phyloP scores from a whole-genome alignment of 2,888 invertebrate species.

The Chesias legatella region DNA sequence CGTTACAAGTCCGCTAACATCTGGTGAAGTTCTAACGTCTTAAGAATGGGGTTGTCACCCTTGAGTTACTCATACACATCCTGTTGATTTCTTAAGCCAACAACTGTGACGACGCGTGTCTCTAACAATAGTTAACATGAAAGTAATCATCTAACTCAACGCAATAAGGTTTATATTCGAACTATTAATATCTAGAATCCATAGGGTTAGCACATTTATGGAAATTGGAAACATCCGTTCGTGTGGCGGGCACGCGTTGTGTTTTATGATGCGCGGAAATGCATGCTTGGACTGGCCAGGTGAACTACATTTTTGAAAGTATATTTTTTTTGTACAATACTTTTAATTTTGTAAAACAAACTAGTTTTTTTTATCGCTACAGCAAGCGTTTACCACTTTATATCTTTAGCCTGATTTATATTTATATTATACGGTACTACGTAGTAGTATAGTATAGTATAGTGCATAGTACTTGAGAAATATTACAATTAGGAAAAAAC shows the following conservation, averaged over 20 bases:
- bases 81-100: conserved; percentile 53
- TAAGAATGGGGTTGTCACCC: conserved; percentile 59
- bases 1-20: conserved; percentile 18
- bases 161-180: conserved; percentile 26
- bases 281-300: conserved; percentile 39
- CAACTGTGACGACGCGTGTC: conserved; percentile 59
- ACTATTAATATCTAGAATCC: background rate
- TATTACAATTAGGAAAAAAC: too few relatives aligned
- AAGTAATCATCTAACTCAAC: conserved; percentile 14
- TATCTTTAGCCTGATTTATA: too few relatives aligned
- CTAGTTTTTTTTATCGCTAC: too few relatives aligned
- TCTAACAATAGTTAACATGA: conserved; percentile 20
- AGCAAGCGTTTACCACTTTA: too few relatives aligned
- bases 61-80: conserved; percentile 58
- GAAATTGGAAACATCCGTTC: conserved; percentile 72
- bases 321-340: too few relatives aligned
- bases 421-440: too few relatives aligned
- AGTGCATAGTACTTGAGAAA: too few relatives aligned
- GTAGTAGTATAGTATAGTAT: too few relatives aligned
- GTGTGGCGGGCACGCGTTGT: conserved; percentile 63
- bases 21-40: conserved; percentile 41
- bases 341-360: too few relatives aligned
- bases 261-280: conserved; percentile 46
- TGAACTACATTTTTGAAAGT: too few relatives aligned
- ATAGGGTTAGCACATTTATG: conserved; percentile 40